Evolutionary conservation across 2,113 vertebrate genomes (phyloP).

Genomic region (Protobothrops mucrosquamatus): DNA sequence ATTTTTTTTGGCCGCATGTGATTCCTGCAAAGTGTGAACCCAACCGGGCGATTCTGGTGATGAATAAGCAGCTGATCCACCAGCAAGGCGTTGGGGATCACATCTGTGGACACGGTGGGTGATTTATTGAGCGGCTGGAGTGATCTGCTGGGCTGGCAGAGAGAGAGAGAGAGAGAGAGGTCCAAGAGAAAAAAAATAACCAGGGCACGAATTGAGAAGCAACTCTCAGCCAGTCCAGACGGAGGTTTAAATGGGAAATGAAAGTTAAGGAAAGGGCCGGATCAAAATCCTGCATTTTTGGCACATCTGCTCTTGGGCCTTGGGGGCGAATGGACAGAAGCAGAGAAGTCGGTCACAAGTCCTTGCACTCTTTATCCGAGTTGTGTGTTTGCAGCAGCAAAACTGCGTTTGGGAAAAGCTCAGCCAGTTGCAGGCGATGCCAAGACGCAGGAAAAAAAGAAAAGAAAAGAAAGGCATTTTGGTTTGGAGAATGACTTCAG

Average conservation of each 20-base stretch:
- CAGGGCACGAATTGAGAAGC: background rate
- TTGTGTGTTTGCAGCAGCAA: background rate
- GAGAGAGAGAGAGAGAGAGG: background rate
- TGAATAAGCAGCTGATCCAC: background rate
- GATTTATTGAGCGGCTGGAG: background rate
- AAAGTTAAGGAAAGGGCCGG: background rate
- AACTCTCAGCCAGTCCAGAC: background rate
- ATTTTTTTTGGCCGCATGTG: background rate
- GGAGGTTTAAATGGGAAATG: background rate
- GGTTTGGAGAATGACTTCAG: background rate
- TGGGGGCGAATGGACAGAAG: background rate
- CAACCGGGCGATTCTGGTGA: background rate
- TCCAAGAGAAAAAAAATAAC: background rate
- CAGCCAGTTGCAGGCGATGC: background rate
- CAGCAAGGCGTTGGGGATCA: background rate
- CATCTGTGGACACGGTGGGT: background rate
- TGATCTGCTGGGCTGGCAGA: background rate
- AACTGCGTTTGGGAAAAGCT: background rate
- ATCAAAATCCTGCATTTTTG: too few species aligned
- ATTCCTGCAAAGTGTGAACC: background rate
- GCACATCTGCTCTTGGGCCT: background rate
- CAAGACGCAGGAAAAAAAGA: background rate
- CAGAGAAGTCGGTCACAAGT: background rate
- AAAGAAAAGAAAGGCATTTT: too few species aligned
- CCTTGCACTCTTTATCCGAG: background rate